Evolutionary conservation across 2,113 vertebrate genomes (phyloP), one percentile per base, ranked within the genome.

Genomic region (Hemichromis elongatus): DNA sequence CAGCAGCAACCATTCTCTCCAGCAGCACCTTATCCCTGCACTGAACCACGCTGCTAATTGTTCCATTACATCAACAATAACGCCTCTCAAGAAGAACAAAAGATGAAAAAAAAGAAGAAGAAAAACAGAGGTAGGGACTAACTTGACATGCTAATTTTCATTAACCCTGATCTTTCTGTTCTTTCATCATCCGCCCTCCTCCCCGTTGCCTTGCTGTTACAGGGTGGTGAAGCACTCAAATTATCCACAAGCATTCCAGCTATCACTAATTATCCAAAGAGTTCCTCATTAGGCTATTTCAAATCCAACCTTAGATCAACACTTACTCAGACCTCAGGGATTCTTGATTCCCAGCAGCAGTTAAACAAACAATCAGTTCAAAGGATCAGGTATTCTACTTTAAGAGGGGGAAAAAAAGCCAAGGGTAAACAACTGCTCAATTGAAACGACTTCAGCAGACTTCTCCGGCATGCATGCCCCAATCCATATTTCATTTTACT

Each of bases 261-360:
- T 97, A 95, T 86, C 59, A 89, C 85, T 42, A 97, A 96, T 90
- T 66, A 94, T 95, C 94, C 94, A 95, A 95, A 95, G 93, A 95
- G 92, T 95, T 96, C 95, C 96, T 97, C 95, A 96, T 96, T 96
- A 97, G 94, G 92, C 94, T 95, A 95, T 94, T 95, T 95, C 94
- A 95, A 96, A 96, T 95, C 95, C 90, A 92, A 91, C 93, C 95
- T 97, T 96, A 96, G 93, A 96, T 96, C 95, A 96, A 94, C 82
- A 92, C 95, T 95, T 97, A 95, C 95, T 94, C 92, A 95, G 91
- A 94, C 95, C 95, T 96, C 89, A 21, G 93, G 96, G 96, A 96
- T 94, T 92, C 93, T 92, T 85, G 89, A 93, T 95, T 96, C 95
- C 95, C 95, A 95, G 94, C 94, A 92, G 94, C 94, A 88, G 93